Base-by-base conservation (phyloP, 2,797 vertebrate genomes). In the Sebastes vulpes region DNA sequence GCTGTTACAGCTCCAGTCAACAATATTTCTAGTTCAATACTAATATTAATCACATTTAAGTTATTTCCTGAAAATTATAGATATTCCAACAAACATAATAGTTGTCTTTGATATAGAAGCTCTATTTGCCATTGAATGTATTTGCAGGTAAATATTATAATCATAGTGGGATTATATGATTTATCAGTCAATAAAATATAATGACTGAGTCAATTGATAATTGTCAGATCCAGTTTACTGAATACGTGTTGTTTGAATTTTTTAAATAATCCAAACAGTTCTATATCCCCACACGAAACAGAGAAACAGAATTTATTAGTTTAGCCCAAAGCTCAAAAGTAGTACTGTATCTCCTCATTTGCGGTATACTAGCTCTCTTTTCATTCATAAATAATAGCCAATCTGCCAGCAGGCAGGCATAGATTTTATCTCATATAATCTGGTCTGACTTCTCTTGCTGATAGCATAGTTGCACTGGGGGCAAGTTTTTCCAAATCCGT, bases 401-500 rank as follows among this genome's bases (percentile, higher is more conserved):
- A 59, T 75, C 48, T 67, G 28, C 58, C 66, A 64, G 18, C 38
- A 75, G 23, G 60, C 64, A 81, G 58, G 29, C 12, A 58, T 12
- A 58, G 32, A 74, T 65, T 68, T 66, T 54, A 78, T 85, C 72
- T 74, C 20, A 26, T 2, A 86, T 48, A 50, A 83, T 74, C 29
- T 77, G 48, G 65, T 81, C 23, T 63, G 20, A 63, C 63, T 50
- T 1, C 46, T 50, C 7, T 2, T 74, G 52, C 58, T 72, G 58
- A 71, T 48, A 69, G 64, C 50, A 38, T 2, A 35, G 6, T 53
- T 21, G 61, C 58, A 63, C 73, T 68, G 26, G 9, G 35, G 65
- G 61, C 23, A 75, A 28, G 60, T 74, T 83, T 77, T 69, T 61
- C 29, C 11, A 35, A 84, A 70, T 82, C 77, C 58, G 28, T 68